Percentiles rank a stretch among this genome's conserved stretches.
phyloP scores from a whole-genome alignment of 2,888 invertebrate species.

The Volucella inflata region DNA sequence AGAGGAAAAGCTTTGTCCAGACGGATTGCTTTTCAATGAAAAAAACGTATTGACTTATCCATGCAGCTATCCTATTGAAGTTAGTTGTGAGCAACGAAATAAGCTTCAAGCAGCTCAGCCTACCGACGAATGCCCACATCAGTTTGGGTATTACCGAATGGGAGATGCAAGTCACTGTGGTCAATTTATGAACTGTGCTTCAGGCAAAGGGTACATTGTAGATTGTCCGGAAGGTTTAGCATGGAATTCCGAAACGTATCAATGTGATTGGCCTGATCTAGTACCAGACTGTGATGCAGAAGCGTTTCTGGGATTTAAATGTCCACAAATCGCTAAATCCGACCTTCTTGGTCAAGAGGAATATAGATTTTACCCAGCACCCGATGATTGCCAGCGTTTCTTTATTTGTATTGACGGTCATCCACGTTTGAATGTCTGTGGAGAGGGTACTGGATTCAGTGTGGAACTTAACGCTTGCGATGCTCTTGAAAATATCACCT shows the following conservation, averaged over 20 bases:
- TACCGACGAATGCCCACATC: slow-evolving; percentile 92
- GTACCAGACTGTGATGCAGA: slow-evolving; percentile 92
- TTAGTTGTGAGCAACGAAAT: slow-evolving; percentile 89
- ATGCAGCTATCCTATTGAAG: slow-evolving; percentile 93
- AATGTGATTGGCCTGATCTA: slow-evolving; percentile 95
- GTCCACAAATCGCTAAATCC: slow-evolving; percentile 86
- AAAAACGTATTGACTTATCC: slow-evolving; percentile 89
- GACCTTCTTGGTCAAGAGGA: slow-evolving; percentile 83
- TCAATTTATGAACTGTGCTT: slow-evolving; percentile 92
- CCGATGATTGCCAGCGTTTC: slow-evolving; percentile 90
- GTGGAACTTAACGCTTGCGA: slow-evolving; percentile 89
- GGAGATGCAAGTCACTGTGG: slow-evolving; percentile 89
- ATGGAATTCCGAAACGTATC: slow-evolving; percentile 88
- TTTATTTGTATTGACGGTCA: slow-evolving; percentile 90
- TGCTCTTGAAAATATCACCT: slow-evolving; percentile 91
- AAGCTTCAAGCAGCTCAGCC: slow-evolving; percentile 85
- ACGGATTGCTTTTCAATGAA: slow-evolving; percentile 91
- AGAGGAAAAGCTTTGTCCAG: slow-evolving; percentile 91
- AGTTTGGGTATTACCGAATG: slow-evolving; percentile 91
- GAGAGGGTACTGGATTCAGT: slow-evolving; percentile 91
- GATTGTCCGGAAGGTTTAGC: slow-evolving; percentile 94
- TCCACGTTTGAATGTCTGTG: slow-evolving; percentile 91
- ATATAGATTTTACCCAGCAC: slow-evolving; percentile 84
- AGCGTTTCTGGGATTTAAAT: slow-evolving; percentile 90
- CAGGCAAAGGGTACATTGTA: slow-evolving; percentile 89